Base-by-base conservation (phyloP, 2,797 vertebrate species). In the Cichlasoma orientale region DNA sequence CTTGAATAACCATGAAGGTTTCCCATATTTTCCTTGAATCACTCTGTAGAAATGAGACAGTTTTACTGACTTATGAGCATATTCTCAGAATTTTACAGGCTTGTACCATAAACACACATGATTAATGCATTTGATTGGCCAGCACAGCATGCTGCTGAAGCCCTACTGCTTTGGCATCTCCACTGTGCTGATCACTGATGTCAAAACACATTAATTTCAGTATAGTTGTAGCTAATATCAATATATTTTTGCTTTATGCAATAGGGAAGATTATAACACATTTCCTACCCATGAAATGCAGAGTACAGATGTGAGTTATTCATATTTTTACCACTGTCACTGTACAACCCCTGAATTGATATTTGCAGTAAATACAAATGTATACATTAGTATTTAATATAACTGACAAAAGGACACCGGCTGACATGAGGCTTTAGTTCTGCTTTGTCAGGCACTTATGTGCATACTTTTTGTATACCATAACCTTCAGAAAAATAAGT, bases 131-230 rank as follows among this genome's bases (percentile, higher is more conserved):
- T 59, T 50, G 61, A 78, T 72, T 4, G 3, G 25, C 61, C 59
- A 52, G 19, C 80, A 31, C 38, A 79, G 63, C 66, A 53, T 78
- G 56, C 31, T 77, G 47, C 36, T 21, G 11, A 12, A 66, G 36
- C 23, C 25, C 18, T 25, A 56, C n/a, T 52, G 54, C 23, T 63
- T 61, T 61, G 12, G 31, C 41, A 27, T 57, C 29, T 52, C 47
- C 52, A 66, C 29, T 53, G 61, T 68, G 56, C 29, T 31, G 36
- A 70, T 55, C 27, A 31, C 74, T 33, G 68, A 72, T 70, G 54
- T 77, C 38, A 27, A 38, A 70, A 72, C 54, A 69, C 38, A 61
- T 76, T 72, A 59, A 56, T 59, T 70, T 72, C 21, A 74, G 9
- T 55, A 44, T 0, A 57, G n/a, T 13, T 5, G 12, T 16, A 38